These are phyloP conservation scores for Myotis pilosus DNA, from an alignment of 2,797 vertebrate genomes.

Conservation along the genomic window DNA sequence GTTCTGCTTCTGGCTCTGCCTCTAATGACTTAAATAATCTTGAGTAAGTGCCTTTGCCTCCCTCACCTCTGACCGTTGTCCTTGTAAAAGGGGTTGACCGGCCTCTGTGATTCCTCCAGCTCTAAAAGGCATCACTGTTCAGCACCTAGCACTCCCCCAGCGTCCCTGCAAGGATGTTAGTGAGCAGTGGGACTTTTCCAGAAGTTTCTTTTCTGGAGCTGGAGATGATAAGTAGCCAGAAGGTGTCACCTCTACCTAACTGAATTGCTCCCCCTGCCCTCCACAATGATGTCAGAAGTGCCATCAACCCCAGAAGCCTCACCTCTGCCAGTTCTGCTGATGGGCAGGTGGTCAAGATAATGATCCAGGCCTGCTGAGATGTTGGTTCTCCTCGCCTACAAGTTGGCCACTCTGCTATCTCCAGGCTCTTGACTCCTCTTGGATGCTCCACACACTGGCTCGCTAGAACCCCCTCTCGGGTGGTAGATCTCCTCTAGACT, in stretches of 20 bases:
- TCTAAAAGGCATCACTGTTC: not conserved
- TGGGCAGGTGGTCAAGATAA: not conserved
- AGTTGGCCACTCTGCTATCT: not conserved
- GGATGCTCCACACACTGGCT: too few species aligned
- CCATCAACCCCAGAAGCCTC: not conserved
- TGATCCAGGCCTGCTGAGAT: not conserved
- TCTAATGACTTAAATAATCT: not conserved
- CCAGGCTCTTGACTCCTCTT: not conserved
- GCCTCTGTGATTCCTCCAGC: not conserved
- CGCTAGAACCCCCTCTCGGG: not conserved
- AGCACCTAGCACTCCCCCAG: not conserved
- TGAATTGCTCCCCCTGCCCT: not conserved
- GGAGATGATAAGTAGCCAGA: not conserved
- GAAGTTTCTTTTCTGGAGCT: not conserved
- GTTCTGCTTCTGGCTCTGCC: not conserved
- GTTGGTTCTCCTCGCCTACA: not conserved
- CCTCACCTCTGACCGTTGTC: not conserved
- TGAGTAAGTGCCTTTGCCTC: not conserved
- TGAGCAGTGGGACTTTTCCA: not conserved
- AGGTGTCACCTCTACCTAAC: not conserved
- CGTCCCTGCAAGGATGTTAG: not conserved
- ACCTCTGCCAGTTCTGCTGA: not conserved
- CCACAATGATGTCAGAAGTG: not conserved
- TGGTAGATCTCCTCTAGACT: not conserved
- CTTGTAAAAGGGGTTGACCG: not conserved